Base-by-base conservation (phyloP, 2,797 vertebrate genomes). In the Enteromius unitaeniatus region DNA sequence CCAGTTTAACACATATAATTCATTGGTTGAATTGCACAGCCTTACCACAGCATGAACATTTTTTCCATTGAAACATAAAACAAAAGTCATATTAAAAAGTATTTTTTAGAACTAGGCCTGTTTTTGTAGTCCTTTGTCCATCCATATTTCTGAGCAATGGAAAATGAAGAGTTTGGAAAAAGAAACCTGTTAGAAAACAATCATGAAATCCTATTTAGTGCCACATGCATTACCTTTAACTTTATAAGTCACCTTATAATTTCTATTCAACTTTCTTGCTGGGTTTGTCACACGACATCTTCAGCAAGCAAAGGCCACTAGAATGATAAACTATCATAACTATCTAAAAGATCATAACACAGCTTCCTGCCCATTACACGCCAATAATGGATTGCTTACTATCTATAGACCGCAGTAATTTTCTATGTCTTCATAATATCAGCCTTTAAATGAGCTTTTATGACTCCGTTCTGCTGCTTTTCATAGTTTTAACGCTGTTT, bases 401-500 rank as follows among this genome's bases (percentile, higher is more conserved):
- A 88, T 83, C 67, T 79, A 88, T 82, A 84, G 84, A 67, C 79
- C 14, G 10, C 40, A 28, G 79, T 87, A 80, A 76, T 86, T 72
- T 88, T 84, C 65, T 84, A 86, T 79, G 45, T 88, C 76, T 84
- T 85, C 40, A 76, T 86, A 86, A 81, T 84, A 79, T 84, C 89
- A 82, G 76, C 85, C 87, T 88, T 89, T 88, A 88, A 88, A 90
- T 90, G 69, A 88, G 89, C 87, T 90, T 86, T 85, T 84, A 91
- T 89, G 79, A 78, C 87, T 87, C 86, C 83, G 87, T 89, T 84
- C 45, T 88, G 93, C 68, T 84, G 80, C 64, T 82, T 79, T 92
- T 92, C 91, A 93, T 93, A 92, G 93, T 92, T 34, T 89, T 88
- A 87, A 91, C 91, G 88, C 88, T 90, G 93, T 92, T 91, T 69